phyloP scores from a whole-genome alignment of 2,888 invertebrate genomes.

The Brachyptera putata region DNA sequence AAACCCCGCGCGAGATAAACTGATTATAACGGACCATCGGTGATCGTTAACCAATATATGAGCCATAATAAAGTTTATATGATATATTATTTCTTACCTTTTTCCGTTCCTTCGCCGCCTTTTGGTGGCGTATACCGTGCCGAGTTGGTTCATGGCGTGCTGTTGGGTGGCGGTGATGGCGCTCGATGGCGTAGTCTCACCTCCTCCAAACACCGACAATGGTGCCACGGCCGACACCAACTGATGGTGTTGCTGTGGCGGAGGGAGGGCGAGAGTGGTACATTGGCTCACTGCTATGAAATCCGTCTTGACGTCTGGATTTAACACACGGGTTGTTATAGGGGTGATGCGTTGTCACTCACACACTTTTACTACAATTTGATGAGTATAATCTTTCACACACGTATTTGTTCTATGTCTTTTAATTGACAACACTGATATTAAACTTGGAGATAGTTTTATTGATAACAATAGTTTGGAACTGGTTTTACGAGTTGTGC shows the following conservation, averaged over 20 bases:
- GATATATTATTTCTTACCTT: conserved; percentile 80
- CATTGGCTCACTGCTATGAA: conserved; percentile 29
- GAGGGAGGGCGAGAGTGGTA: conserved; percentile 23
- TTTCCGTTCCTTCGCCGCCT: conserved; percentile 91
- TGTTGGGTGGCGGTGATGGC: conserved; percentile 22
- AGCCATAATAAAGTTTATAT: no score
- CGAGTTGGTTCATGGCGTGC: conserved; percentile 73
- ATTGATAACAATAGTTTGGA: background rate
- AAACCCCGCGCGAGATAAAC: no score
- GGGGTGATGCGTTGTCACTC: conserved; percentile 6
- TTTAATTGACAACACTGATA: no score
- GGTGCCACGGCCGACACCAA: conserved; percentile 24
- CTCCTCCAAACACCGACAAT: conserved; percentile 16
- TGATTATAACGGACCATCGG: no score
- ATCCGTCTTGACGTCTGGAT: conserved; percentile 24
- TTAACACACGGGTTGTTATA: background rate
- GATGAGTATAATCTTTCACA: background rate
- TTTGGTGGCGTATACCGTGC: conserved; percentile 96
- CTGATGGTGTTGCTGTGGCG: conserved; percentile 18
- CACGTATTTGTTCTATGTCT: background rate
- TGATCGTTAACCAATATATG: no score
- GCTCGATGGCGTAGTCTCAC: background rate
- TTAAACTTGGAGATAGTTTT: no score
- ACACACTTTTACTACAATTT: background rate
- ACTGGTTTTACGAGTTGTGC: background rate